phyloP scores from a whole-genome alignment of 1,140 invertebrate species.

The Macrostomum lignano region DNA sequence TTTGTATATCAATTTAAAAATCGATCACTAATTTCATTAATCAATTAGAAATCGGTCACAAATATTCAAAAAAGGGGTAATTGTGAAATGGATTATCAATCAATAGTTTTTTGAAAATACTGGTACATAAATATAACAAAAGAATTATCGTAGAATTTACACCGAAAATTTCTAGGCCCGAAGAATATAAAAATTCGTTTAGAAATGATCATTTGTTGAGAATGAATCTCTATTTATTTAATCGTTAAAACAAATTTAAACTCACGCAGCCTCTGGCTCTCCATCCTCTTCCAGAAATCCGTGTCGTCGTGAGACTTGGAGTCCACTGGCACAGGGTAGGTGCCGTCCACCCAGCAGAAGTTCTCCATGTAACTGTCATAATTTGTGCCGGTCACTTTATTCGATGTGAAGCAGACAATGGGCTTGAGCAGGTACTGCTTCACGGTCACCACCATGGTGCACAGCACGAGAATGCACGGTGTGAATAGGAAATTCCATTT shows the following conservation, averaged over 20 bases:
- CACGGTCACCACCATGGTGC: neutral
- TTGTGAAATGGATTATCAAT: no score
- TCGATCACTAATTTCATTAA: no score
- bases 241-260: neutral
- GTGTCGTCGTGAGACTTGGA: neutral
- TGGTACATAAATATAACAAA: no score
- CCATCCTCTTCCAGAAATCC: neutral
- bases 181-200: no score
- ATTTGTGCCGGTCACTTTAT: neutral
- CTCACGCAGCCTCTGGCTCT: constrained; percentile 3
- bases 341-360: constrained; percentile 1
- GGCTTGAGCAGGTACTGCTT: constrained; percentile 1
- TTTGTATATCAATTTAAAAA: no score
- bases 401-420: neutral
- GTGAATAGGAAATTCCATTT: constrained; percentile 2
- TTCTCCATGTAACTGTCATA: neutral
- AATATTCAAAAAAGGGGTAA: no score
- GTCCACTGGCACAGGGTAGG: neutral
- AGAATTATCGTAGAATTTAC: no score
- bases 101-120: no score
- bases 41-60: no score
- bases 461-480: neutral
- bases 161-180: no score
- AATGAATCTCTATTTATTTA: no score
- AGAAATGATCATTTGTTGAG: no score